Percentiles rank a stretch among this genome's conserved stretches.
Conservation (phyloP, 2,797 vertebrate species). For the Melanotaenia trifasciata region DNA sequence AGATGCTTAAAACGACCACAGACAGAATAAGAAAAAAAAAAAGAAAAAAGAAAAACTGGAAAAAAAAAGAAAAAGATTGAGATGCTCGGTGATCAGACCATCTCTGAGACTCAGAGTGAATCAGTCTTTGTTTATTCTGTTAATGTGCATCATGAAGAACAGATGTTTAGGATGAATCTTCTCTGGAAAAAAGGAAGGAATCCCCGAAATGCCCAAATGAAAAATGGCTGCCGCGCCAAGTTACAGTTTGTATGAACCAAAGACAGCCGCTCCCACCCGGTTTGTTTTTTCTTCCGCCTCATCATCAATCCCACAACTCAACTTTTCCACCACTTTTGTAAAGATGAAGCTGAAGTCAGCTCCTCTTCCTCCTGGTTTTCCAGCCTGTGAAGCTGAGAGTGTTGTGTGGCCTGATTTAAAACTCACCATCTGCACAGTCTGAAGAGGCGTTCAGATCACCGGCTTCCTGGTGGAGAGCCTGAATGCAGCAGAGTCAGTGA, state of each 20-base stretch:
- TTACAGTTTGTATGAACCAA: slow-evolving; percentile 19
- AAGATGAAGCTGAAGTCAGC: neutral
- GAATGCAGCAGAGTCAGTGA: too few species aligned
- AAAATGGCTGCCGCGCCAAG: neutral
- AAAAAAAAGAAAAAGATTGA: neutral
- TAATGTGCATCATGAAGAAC: slow-evolving; percentile 26
- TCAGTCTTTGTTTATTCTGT: slow-evolving; percentile 8
- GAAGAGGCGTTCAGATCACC: too few species aligned
- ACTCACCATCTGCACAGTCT: too few species aligned
- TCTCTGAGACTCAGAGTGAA: neutral
- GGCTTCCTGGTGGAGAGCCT: too few species aligned
- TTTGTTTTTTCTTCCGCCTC: neutral
- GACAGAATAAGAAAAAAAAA: neutral
- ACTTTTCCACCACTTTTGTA: neutral
- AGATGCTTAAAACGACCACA: too few species aligned
- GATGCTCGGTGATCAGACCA: neutral
- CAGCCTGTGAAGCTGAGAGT: too few species aligned
- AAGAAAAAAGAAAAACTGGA: neutral
- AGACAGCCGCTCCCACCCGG: neutral
- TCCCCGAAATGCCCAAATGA: slow-evolving; percentile 33
- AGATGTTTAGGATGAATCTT: slow-evolving; percentile 34
- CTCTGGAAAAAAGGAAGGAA: slow-evolving; percentile 35
- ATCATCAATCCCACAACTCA: neutral
- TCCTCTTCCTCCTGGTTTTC: neutral
- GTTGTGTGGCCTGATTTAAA: too few species aligned